phyloP scores from a whole-genome alignment of 2,888 invertebrate species.

The Pristionchus entomophagus region DNA sequence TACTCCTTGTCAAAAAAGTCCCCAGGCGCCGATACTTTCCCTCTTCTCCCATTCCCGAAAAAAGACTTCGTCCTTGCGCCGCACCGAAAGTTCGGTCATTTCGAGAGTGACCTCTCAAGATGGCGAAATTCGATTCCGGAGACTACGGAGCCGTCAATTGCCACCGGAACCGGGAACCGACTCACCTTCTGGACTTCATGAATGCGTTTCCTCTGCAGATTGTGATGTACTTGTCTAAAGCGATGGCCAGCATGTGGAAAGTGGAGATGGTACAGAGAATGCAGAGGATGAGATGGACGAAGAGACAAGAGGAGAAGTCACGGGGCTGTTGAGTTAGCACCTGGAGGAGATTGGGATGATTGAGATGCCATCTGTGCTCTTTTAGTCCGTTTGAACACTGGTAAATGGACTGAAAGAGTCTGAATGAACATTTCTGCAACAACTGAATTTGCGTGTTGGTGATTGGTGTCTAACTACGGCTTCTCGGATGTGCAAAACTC shows the following conservation, averaged over 20 bases:
- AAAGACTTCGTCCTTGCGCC: background rate
- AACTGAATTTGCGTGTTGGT: too few species aligned
- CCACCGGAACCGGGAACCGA: too few species aligned
- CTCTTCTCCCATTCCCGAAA: background rate
- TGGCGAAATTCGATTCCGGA: too few species aligned
- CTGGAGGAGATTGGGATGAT: background rate
- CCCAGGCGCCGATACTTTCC: background rate
- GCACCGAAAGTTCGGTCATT: background rate
- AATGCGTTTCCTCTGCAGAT: conserved; percentile 70
- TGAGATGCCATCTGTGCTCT: background rate
- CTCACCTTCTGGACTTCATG: conserved; percentile 57
- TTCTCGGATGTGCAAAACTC: too few species aligned
- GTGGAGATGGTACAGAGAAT: conserved; percentile 74
- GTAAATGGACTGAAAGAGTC: too few species aligned
- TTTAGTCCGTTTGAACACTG: too few species aligned
- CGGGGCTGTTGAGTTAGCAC: conserved; percentile 65
- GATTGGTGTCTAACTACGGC: too few species aligned
- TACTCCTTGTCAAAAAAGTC: background rate
- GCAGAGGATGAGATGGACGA: conserved; percentile 72
- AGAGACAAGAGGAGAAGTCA: conserved; percentile 68
- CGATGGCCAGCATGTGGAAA: conserved; percentile 74
- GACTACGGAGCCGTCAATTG: too few species aligned
- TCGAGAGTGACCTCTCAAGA: background rate
- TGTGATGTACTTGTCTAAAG: conserved; percentile 74
- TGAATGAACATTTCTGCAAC: too few species aligned